These are phyloP conservation scores for Coturnix japonica DNA, from an alignment of 2,113 vertebrate species.

Conservation along the genomic window DNA sequence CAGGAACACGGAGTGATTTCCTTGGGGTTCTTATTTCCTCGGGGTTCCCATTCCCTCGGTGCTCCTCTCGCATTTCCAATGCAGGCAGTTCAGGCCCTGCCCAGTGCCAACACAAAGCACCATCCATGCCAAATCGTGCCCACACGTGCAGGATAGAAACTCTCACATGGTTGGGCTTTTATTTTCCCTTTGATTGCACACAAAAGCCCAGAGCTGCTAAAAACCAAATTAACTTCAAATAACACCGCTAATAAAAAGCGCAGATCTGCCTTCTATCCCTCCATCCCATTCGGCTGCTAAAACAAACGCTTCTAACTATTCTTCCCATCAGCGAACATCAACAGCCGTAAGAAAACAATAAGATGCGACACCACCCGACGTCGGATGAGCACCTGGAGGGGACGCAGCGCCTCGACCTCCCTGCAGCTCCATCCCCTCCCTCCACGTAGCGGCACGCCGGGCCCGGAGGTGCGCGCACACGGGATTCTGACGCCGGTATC, in stretches of 20 bases:
- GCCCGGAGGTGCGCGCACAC: not conserved
- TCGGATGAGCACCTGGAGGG: not conserved
- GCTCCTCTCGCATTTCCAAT: accelerated
- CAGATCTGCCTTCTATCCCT: not conserved
- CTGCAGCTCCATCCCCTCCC: not conserved
- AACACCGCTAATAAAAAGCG: not conserved
- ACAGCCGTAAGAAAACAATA: not conserved
- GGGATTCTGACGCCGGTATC: not conserved
- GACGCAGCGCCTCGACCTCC: too few relatives aligned
- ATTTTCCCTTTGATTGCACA: not conserved
- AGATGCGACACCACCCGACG: not conserved
- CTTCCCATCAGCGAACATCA: not conserved
- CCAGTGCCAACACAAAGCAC: accelerated
- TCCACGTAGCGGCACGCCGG: not conserved
- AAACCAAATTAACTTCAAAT: not conserved
- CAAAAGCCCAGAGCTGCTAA: not conserved
- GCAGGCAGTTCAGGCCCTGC: not conserved
- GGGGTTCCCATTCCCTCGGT: accelerated
- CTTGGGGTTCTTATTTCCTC: accelerated
- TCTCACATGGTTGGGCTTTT: not conserved
- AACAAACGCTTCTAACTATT: not conserved
- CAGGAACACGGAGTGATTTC: accelerated
- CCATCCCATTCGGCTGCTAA: not conserved
- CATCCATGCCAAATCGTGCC: accelerated
- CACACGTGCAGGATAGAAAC: not conserved